Conservation (phyloP, 2,113 vertebrate species). For the Pseudopipra pipra region DNA sequence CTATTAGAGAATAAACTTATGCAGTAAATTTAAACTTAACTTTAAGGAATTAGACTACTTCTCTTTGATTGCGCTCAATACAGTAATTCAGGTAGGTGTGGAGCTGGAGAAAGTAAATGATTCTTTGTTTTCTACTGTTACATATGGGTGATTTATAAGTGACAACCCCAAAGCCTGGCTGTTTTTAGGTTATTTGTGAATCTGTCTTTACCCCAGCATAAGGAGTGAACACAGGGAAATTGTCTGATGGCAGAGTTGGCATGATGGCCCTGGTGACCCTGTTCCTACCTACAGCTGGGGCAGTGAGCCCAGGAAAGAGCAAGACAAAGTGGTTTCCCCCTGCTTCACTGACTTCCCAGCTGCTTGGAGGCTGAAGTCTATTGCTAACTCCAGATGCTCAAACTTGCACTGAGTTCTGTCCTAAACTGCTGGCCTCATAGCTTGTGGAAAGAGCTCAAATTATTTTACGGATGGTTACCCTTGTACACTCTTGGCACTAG, state of each 20-base stretch:
- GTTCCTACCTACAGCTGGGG: background rate
- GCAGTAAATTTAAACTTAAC: background rate
- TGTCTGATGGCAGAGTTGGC: background rate
- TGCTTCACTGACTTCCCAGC: constrained; percentile 30
- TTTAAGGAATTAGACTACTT: background rate
- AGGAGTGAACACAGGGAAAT: background rate
- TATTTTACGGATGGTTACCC: constrained; percentile 50
- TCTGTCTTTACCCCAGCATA: background rate
- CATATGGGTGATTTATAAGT: background rate
- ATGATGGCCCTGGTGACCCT: background rate
- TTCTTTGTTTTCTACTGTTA: background rate
- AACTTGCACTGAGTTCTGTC: background rate
- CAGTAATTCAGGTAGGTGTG: background rate
- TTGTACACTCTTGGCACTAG: constrained; percentile 16
- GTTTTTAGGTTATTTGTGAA: background rate
- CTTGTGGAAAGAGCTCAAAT: constrained; percentile 13
- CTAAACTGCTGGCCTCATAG: background rate
- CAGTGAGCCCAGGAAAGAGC: background rate
- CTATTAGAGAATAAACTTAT: background rate
- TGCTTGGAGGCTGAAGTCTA: background rate
- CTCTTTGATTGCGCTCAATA: background rate
- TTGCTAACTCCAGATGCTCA: constrained; percentile 30
- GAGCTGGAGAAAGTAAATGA: background rate
- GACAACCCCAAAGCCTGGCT: background rate
- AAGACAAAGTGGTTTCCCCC: background rate